Percentiles rank a stretch among this genome's conserved stretches.
phyloP scores from a whole-genome alignment of 92 coral and sea anemone genomes.

The Galaxea fascicularis region DNA sequence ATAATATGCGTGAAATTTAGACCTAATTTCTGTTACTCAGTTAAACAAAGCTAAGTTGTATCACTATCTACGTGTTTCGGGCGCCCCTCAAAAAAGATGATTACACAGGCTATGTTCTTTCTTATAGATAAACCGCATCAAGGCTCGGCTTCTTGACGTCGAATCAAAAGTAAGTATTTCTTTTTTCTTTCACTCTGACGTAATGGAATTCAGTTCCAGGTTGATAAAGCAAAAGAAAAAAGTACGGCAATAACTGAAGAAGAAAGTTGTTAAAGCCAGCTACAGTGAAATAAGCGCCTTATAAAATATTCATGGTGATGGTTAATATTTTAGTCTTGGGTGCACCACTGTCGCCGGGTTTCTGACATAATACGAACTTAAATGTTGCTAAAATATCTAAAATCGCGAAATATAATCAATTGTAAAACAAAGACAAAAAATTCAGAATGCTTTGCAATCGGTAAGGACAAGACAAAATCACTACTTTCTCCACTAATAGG shows the following conservation, averaged over 20 bases:
- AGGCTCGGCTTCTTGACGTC: constrained; percentile 18
- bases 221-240: background rate
- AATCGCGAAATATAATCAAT: background rate
- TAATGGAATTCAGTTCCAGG: background rate
- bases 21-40: no score
- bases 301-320: no score
- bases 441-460: background rate
- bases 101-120: background rate
- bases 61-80: no score
- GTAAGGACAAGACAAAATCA: background rate
- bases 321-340: no score
- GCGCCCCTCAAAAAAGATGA: no score
- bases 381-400: background rate
- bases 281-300: no score
- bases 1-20: no score
- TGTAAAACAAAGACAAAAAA: no score
- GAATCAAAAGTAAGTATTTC: constrained; percentile 8
- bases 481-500: background rate
- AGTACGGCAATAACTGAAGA: background rate
- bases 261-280: background rate
- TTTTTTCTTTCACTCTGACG: background rate
- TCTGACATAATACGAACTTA: no score
- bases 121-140: constrained; percentile 15
- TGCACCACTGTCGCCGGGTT: no score
- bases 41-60: no score